Conservation (phyloP, 2,888 invertebrate genomes). For the Erebia ligea region DNA sequence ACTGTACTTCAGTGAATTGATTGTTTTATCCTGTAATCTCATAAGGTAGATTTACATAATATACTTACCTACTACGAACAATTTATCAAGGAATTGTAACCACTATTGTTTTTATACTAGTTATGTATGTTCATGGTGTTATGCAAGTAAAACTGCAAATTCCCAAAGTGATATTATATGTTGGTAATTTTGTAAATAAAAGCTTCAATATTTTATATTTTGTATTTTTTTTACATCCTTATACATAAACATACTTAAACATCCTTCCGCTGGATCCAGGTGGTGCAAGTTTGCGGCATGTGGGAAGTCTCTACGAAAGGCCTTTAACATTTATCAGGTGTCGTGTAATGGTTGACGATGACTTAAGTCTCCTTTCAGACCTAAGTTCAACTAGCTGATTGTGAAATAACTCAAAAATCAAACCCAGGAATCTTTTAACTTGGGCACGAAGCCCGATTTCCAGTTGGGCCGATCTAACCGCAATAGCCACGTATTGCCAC, state of each 20-base stretch:
- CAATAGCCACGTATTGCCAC: too few relatives aligned
- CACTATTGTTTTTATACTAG: conserved; percentile 72
- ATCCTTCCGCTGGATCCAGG: too few relatives aligned
- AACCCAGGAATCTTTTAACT: neutral
- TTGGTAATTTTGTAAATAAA: conserved; percentile 84
- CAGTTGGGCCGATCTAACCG: too few relatives aligned
- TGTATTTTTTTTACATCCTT: conserved; percentile 50
- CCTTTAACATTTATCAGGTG: too few relatives aligned
- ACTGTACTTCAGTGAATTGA: conserved; percentile 40
- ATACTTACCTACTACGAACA: conserved; percentile 40
- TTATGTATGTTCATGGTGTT: conserved; percentile 75
- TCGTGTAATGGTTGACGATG: too few relatives aligned
- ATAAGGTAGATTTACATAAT: conserved; percentile 37
- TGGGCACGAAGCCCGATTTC: too few relatives aligned
- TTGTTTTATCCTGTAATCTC: conserved; percentile 36
- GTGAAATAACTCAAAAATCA: neutral
- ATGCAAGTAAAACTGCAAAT: conserved; percentile 81
- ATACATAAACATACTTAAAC: too few relatives aligned
- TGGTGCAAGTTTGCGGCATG: too few relatives aligned
- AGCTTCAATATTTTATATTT: conserved; percentile 79
- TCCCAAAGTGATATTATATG: conserved; percentile 83
- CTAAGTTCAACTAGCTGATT: too few relatives aligned
- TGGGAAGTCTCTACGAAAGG: too few relatives aligned
- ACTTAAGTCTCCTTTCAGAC: too few relatives aligned
- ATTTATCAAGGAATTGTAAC: conserved; percentile 71